Conservation (phyloP, 2,888 invertebrate genomes). For the Tholera decimalis region DNA sequence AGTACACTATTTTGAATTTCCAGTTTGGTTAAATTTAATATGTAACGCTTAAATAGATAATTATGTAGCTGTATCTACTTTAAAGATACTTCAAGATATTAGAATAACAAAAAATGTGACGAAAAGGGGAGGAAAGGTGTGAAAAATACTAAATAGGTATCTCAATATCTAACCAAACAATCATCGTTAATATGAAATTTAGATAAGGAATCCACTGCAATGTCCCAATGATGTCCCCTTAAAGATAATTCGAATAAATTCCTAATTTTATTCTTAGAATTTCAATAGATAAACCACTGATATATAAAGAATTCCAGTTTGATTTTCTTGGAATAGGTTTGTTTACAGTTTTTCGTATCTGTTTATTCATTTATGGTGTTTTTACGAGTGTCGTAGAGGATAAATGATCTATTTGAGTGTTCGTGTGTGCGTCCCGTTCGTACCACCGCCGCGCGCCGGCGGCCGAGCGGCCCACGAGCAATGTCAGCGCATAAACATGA, state of each 20-base stretch:
- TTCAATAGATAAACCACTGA: conserved; percentile 45
- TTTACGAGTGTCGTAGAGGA: conserved; percentile 64
- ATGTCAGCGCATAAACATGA: conserved; percentile 63
- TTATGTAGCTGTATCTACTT: background rate
- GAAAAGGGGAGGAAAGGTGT: background rate
- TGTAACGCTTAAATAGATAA: conserved; percentile 6
- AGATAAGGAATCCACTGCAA: conserved; percentile 24
- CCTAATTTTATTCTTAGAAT: conserved; percentile 37
- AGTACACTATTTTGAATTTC: background rate
- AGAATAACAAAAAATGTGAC: background rate
- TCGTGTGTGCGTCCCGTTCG: conserved; percentile 67
- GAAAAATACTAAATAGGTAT: too few relatives aligned
- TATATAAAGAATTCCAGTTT: conserved; percentile 49
- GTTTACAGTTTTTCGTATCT: conserved; percentile 65
- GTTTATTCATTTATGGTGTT: conserved; percentile 66
- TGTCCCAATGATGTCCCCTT: conserved; percentile 10
- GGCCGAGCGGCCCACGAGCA: conserved; percentile 11
- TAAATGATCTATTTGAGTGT: conserved; percentile 62
- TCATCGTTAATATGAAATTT: conserved; percentile 26
- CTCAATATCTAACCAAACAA: conserved; percentile 2
- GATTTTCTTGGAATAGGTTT: conserved; percentile 53
- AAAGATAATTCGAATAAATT: conserved; percentile 36
- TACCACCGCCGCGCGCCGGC: conserved; percentile 44
- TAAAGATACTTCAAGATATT: conserved; percentile 3
- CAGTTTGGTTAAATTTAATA: conserved; percentile 12